phyloP scores from a whole-genome alignment of 2,797 vertebrate species.

The Phataginus tetradactyla region DNA sequence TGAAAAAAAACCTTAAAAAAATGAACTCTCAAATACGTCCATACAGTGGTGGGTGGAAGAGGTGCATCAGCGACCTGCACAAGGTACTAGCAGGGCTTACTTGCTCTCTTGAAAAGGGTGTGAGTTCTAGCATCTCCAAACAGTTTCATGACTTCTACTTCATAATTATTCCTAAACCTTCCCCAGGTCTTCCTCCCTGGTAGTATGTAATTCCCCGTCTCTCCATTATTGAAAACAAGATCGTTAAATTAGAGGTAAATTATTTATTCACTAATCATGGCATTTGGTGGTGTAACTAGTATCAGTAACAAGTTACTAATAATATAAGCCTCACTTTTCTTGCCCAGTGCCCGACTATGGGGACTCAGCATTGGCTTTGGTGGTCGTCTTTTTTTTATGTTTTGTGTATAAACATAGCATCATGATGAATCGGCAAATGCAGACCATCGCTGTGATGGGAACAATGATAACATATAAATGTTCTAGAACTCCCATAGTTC shows the following conservation, averaged over 20 bases:
- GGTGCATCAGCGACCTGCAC: not conserved
- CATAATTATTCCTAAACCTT: not conserved
- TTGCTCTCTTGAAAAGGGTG: not conserved
- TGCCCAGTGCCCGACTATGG: not conserved
- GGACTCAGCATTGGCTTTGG: not conserved
- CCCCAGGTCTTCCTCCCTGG: fast-evolving
- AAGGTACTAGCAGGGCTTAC: fast-evolving
- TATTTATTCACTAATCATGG: not conserved
- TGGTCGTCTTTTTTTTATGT: not conserved
- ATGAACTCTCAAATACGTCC: not conserved
- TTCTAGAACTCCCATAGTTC: not conserved
- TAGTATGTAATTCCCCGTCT: not conserved
- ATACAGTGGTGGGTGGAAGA: fast-evolving
- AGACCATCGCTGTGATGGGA: not conserved
- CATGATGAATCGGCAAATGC: not conserved
- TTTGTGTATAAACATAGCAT: not conserved
- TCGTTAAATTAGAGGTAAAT: not conserved
- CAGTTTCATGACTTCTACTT: not conserved
- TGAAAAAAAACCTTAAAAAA: not conserved
- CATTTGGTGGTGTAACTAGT: not conserved
- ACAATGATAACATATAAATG: not conserved
- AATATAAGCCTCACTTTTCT: not conserved
- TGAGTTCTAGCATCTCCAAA: not conserved
- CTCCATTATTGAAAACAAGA: not conserved
- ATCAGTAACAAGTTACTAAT: not conserved